These are phyloP conservation scores for Brachymystax lenok DNA, from an alignment of 2,797 vertebrate species.

Conservation along the genomic window DNA sequence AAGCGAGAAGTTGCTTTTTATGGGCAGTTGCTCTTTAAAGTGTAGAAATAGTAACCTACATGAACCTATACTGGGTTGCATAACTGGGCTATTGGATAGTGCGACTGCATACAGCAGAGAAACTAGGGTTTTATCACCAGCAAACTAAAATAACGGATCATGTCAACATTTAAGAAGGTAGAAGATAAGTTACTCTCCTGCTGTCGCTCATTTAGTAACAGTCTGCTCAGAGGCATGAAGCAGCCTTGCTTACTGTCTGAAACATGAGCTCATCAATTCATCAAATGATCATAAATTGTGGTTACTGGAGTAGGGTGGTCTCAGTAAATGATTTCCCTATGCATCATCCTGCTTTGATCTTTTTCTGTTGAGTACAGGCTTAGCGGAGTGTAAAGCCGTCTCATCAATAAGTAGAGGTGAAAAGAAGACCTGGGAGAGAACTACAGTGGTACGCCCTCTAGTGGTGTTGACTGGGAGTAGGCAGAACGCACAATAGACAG, in stretches of 20 bases:
- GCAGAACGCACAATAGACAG: neutral
- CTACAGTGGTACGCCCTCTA: conserved; percentile 37
- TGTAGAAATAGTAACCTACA: conserved; percentile 61
- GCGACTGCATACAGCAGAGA: neutral
- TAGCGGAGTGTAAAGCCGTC: conserved; percentile 70
- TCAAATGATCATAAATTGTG: conserved; percentile 64
- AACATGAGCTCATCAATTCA: conserved; percentile 66
- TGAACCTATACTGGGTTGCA: conserved; percentile 29
- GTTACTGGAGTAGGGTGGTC: conserved; percentile 68
- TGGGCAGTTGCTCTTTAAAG: conserved; percentile 24
- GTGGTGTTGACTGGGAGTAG: conserved; percentile 20
- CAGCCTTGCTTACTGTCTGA: conserved; percentile 15
- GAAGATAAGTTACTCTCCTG: conserved; percentile 14
- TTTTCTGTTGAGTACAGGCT: conserved; percentile 76
- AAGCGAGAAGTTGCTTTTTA: too few species aligned
- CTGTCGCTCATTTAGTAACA: conserved; percentile 18
- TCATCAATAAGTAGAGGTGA: conserved; percentile 68
- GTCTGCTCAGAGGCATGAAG: neutral
- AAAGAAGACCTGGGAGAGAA: conserved; percentile 43
- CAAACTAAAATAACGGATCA: neutral
- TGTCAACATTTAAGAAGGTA: neutral
- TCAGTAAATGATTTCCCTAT: conserved; percentile 79
- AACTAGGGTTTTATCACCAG: neutral
- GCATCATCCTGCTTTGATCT: conserved; percentile 76
- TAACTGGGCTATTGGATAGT: conserved; percentile 9